Conservation (phyloP, 2,797 vertebrate species). For the Aplochiton taeniatus region DNA sequence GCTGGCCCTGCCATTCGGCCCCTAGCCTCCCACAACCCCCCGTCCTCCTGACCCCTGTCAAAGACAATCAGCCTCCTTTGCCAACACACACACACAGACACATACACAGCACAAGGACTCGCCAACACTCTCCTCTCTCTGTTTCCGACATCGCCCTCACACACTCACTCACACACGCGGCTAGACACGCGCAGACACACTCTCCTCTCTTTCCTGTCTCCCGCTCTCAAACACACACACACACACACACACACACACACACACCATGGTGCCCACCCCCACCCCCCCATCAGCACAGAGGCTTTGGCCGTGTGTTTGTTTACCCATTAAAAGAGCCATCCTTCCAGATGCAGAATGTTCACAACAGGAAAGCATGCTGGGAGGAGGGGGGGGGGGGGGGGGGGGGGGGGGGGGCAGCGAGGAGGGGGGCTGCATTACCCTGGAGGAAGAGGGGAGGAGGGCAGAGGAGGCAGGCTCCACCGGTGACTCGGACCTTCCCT, state of each 20-base stretch:
- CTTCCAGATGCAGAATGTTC: constrained; percentile 82
- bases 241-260: constrained; percentile 38
- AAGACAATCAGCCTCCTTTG: constrained; percentile 63
- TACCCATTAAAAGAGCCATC: constrained; percentile 68
- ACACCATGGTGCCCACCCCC: constrained; percentile 52
- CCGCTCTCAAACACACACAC: constrained; percentile 41
- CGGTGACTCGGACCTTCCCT: too few species aligned
- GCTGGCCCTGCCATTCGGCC: constrained; percentile 52
- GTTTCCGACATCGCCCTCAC: background rate
- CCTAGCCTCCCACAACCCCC: constrained; percentile 27
- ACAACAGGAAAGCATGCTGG: constrained; percentile 71
- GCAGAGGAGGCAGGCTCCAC: too few species aligned
- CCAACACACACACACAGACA: constrained; percentile 13
- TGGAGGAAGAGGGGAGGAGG: too few species aligned
- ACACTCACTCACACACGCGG: constrained; percentile 18
- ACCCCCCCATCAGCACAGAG: constrained; percentile 78
- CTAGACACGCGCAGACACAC: too few species aligned
- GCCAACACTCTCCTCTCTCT: background rate
- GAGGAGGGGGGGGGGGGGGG: constrained; percentile 31
- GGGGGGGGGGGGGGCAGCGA: constrained; percentile 65
- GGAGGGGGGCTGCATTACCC: constrained; percentile 74
- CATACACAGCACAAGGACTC: background rate
- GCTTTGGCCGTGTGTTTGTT: constrained; percentile 72
- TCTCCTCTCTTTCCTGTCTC: background rate
- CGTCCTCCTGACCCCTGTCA: constrained; percentile 69